A percentile compares a stretch with the other conserved stretches of the same genome.
These are phyloP conservation scores for Molossus alvarezi DNA, from an alignment of 2,797 vertebrate genomes.

Conservation along the genomic window DNA sequence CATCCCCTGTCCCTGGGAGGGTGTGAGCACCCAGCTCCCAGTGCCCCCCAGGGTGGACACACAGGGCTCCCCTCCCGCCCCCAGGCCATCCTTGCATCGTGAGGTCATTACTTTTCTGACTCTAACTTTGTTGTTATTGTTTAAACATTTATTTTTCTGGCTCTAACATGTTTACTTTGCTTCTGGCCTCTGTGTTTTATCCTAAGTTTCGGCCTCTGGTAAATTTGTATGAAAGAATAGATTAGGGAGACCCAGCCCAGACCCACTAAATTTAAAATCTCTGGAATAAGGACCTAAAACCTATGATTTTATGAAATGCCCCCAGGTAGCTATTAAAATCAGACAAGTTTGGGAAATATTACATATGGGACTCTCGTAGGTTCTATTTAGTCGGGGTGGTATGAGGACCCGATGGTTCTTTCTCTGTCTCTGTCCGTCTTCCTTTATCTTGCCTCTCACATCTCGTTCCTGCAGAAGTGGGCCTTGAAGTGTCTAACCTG, in stretches of 20 bases:
- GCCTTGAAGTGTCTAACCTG: neutral
- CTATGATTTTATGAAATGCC: slow-evolving; percentile 23
- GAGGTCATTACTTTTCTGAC: neutral
- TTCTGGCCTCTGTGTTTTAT: slow-evolving; percentile 1
- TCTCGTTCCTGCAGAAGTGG: neutral
- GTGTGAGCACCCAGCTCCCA: neutral
- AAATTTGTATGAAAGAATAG: neutral
- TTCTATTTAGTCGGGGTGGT: neutral
- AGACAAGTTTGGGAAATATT: slow-evolving; percentile 5
- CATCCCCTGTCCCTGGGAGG: neutral
- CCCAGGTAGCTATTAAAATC: neutral
- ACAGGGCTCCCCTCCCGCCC: rapidly evolving
- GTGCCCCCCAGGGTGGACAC: rapidly evolving
- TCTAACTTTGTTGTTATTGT: neutral
- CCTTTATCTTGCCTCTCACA: neutral
- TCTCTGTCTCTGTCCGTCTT: slow-evolving; percentile 16
- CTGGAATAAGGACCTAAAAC: slow-evolving; percentile 15
- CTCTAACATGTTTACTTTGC: neutral
- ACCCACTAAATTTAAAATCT: slow-evolving; percentile 48
- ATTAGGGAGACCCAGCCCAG: neutral
- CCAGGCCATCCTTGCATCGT: neutral
- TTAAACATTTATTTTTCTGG: neutral
- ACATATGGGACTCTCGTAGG: neutral
- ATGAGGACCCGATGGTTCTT: neutral
- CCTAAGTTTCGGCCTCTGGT: neutral